These are phyloP conservation scores for Agriotes lineatus DNA, from an alignment of 2,888 invertebrate genomes.

Conservation along the genomic window DNA sequence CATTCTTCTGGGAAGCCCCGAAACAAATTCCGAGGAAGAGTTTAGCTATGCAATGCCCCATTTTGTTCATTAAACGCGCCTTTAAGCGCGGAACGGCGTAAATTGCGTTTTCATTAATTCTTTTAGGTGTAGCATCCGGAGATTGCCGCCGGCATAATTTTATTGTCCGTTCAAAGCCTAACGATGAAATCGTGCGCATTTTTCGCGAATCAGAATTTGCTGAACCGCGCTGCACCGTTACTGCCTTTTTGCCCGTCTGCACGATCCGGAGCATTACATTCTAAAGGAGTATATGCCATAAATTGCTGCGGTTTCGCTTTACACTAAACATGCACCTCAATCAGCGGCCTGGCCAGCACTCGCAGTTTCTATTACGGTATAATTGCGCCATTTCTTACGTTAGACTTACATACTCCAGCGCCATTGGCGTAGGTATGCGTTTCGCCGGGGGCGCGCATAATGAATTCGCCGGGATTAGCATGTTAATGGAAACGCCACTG, in stretches of 20 bases:
- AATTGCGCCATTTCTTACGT: slow-evolving; percentile 46
- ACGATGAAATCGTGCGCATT: slow-evolving; percentile 31
- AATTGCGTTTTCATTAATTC: no score
- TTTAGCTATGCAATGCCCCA: no score
- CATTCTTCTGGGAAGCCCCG: no score
- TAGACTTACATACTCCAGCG: slow-evolving; percentile 41
- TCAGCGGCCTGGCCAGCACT: slow-evolving; percentile 39
- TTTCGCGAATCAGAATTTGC: slow-evolving; percentile 27
- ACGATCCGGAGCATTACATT: slow-evolving; percentile 34
- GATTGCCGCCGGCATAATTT: neutral
- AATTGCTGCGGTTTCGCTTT: slow-evolving; percentile 52
- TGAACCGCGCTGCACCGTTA: slow-evolving; percentile 33
- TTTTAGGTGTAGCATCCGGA: neutral
- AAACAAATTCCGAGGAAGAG: no score
- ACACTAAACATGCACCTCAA: slow-evolving; percentile 52
- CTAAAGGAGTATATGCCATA: slow-evolving; percentile 44
- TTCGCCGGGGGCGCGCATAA: slow-evolving; percentile 40
- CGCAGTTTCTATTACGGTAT: slow-evolving; percentile 46
- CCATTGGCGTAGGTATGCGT: slow-evolving; percentile 39
- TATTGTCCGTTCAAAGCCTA: slow-evolving; percentile 2
- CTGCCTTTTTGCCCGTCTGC: slow-evolving; percentile 28
- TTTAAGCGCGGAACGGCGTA: no score
- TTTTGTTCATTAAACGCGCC: no score
- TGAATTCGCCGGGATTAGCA: slow-evolving; percentile 49
- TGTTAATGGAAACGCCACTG: slow-evolving; percentile 49